Evolutionary conservation across 2,113 vertebrate species (phyloP).

Genomic region (Dicrurus megarhynchus): DNA sequence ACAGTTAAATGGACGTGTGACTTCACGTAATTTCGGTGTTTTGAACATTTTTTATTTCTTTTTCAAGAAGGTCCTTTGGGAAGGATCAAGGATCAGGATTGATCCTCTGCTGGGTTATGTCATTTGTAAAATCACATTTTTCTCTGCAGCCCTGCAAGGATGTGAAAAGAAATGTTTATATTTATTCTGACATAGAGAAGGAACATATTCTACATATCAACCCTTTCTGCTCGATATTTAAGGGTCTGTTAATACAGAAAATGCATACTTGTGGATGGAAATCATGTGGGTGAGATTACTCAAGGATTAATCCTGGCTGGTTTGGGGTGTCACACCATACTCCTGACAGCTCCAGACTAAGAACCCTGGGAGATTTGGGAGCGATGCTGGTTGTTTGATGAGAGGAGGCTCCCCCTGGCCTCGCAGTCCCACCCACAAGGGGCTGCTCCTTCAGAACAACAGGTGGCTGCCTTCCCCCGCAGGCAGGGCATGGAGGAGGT

Average conservation of each 20-base stretch:
- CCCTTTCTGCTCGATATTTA: background rate
- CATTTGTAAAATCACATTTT: background rate
- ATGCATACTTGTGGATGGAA: background rate
- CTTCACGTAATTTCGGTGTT: background rate
- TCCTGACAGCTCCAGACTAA: background rate
- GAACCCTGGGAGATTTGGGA: background rate
- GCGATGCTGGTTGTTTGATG: fast-evolving
- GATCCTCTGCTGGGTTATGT: background rate
- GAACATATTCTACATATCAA: background rate
- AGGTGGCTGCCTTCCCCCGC: background rate
- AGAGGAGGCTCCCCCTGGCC: background rate
- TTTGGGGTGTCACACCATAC: background rate
- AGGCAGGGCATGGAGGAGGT: background rate
- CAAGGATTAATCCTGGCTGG: background rate
- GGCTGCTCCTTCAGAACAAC: background rate
- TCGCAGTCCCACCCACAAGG: background rate
- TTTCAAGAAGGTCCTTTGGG: background rate
- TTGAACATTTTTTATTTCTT: background rate
- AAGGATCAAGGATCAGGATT: background rate
- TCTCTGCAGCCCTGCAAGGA: background rate
- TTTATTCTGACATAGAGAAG: background rate
- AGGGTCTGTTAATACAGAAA: background rate
- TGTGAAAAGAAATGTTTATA: background rate
- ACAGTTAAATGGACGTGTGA: background rate
- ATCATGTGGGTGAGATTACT: background rate